phyloP scores from a whole-genome alignment of 2,888 invertebrate genomes.

The Anagyrus pseudococci region DNA sequence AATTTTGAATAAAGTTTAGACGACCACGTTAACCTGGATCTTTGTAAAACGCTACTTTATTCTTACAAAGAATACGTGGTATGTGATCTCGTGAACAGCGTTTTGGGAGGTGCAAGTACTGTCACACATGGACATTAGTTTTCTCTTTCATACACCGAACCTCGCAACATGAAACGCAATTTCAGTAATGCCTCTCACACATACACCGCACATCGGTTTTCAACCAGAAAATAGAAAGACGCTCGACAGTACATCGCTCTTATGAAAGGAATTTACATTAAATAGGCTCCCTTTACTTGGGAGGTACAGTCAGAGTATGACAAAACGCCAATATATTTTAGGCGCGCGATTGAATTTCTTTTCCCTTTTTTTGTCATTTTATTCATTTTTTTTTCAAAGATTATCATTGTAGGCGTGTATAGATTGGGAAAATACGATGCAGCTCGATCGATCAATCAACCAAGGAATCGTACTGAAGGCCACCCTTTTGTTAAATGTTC shows the following conservation, averaged over 20 bases:
- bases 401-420: conserved; percentile 38
- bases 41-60: conserved; percentile 31
- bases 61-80: conserved; percentile 32
- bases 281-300: conserved; percentile 38
- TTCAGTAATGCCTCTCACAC: conserved; percentile 38
- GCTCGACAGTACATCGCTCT: conserved; percentile 48
- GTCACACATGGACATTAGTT: conserved; percentile 36
- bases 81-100: conserved; percentile 30
- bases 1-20: conserved; percentile 33
- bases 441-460: conserved; percentile 55
- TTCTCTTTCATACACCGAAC: conserved; percentile 36
- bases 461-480: conserved; percentile 60
- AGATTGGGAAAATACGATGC: conserved; percentile 49
- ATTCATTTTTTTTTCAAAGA: conserved; percentile 31
- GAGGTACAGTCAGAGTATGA: conserved; percentile 41
- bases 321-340: conserved; percentile 41
- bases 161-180: conserved; percentile 37
- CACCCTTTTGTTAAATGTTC: conserved; percentile 59
- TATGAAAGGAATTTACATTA: conserved; percentile 51
- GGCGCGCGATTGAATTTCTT: conserved; percentile 34
- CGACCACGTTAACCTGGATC: conserved; percentile 25
- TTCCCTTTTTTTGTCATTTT: conserved; percentile 16
- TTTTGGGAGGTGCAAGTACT: conserved; percentile 34
- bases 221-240: conserved; percentile 51
- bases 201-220: conserved; percentile 39